phyloP scores from a whole-genome alignment of 2,113 vertebrate genomes.

The Athene cunicularia region DNA sequence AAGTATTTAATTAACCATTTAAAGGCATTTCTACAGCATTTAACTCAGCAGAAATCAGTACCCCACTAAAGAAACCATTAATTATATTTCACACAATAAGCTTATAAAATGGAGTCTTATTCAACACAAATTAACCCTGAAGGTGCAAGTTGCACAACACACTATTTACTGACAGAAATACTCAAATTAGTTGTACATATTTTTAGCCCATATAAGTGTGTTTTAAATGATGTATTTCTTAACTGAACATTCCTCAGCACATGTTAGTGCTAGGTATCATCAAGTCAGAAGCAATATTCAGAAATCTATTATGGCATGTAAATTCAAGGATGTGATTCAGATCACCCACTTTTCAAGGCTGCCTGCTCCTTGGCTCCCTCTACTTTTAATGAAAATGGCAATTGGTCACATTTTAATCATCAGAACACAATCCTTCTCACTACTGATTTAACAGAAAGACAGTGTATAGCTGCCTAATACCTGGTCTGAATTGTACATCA shows the following conservation, averaged over 20 bases:
- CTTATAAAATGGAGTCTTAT: background rate
- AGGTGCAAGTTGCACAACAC: background rate
- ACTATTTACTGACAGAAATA: background rate
- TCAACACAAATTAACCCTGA: background rate
- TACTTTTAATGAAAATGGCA: background rate
- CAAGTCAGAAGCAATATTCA: background rate
- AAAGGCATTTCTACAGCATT: background rate
- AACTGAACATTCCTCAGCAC: background rate
- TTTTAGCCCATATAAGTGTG: background rate
- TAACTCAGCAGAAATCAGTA: background rate
- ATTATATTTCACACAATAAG: background rate
- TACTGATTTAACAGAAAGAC: background rate
- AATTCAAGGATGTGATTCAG: background rate
- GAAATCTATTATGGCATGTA: background rate
- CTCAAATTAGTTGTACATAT: background rate
- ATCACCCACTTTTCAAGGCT: background rate
- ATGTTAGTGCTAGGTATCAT: background rate
- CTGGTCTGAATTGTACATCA: background rate
- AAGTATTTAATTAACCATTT: constrained; percentile 3
- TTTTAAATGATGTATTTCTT: background rate
- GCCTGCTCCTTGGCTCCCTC: background rate
- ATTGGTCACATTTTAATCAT: background rate
- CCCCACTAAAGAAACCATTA: background rate
- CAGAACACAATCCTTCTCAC: background rate
- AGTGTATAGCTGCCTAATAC: background rate